Conservation (phyloP, 2,888 invertebrate species). For the Macrophya alboannulata region DNA sequence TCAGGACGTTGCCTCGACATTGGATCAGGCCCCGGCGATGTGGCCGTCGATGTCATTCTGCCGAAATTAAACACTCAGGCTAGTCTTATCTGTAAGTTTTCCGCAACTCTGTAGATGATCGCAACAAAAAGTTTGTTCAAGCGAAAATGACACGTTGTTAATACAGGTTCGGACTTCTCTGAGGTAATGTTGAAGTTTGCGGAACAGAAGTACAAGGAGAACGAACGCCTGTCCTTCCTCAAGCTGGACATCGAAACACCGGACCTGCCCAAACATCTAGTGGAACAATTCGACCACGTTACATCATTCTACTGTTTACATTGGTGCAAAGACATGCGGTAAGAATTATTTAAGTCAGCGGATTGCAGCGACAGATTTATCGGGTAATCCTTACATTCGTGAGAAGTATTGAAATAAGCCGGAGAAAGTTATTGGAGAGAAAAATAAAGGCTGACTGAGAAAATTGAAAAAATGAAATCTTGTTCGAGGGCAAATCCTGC, state of each 20-base stretch:
- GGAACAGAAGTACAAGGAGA: slow-evolving; percentile 80
- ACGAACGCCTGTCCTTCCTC: slow-evolving; percentile 80
- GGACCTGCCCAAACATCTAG: slow-evolving; percentile 80
- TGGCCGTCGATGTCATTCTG: slow-evolving; percentile 85
- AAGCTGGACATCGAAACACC: slow-evolving; percentile 83
- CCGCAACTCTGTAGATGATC: neutral
- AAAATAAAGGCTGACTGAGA: no score
- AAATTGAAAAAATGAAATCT: no score
- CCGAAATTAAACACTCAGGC: slow-evolving; percentile 84
- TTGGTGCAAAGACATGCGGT: slow-evolving; percentile 90
- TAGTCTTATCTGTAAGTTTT: slow-evolving; percentile 74
- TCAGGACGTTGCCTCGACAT: slow-evolving; percentile 82
- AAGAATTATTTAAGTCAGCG: slow-evolving; percentile 64
- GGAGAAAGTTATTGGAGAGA: no score
- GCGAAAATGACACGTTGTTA: neutral
- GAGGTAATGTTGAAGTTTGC: slow-evolving; percentile 88
- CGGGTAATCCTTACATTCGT: no score
- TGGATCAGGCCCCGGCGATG: slow-evolving; percentile 89
- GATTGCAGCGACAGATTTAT: no score
- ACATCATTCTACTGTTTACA: slow-evolving; percentile 91
- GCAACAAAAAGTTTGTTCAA: neutral
- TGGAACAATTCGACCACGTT: slow-evolving; percentile 85
- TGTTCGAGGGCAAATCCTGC: no score
- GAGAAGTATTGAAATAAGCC: no score
- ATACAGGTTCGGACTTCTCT: slow-evolving; percentile 87